phyloP scores from a whole-genome alignment of 2,113 vertebrate genomes.

The Leucopsar rothschildi region DNA sequence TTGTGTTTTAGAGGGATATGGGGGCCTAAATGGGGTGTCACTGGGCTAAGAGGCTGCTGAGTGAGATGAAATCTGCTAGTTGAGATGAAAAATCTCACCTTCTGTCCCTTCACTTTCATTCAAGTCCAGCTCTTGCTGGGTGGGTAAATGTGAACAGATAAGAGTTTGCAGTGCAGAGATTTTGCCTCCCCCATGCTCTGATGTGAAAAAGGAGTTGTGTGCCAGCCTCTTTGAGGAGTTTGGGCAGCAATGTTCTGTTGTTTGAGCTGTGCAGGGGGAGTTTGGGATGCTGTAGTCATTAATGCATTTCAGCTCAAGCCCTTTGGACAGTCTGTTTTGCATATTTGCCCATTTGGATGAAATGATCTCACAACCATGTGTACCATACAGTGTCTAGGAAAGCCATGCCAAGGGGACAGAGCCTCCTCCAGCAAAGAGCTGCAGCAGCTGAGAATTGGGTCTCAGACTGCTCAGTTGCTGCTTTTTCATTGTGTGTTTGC shows the following conservation, averaged over 20 bases:
- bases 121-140: neutral
- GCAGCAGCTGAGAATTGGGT: neutral
- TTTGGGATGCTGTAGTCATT: neutral
- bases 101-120: neutral
- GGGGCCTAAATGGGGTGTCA: neutral
- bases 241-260: neutral
- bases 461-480: neutral
- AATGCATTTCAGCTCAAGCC: neutral
- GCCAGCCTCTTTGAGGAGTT: neutral
- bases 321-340: neutral
- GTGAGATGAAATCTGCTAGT: neutral
- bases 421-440: neutral
- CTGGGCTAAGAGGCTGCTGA: neutral
- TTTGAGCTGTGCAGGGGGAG: neutral
- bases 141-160: neutral
- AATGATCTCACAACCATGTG: neutral
- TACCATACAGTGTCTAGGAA: neutral
- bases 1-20: rapidly evolving
- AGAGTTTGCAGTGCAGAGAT: neutral
- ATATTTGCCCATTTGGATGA: neutral
- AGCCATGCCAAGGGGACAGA: neutral
- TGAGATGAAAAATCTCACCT: neutral
- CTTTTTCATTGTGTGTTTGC: neutral
- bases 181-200: neutral
- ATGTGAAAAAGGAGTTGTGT: neutral